These are phyloP conservation scores for Scomberomorus guttatus DNA, from an alignment of 2,797 vertebrate species.

Conservation along the genomic window DNA sequence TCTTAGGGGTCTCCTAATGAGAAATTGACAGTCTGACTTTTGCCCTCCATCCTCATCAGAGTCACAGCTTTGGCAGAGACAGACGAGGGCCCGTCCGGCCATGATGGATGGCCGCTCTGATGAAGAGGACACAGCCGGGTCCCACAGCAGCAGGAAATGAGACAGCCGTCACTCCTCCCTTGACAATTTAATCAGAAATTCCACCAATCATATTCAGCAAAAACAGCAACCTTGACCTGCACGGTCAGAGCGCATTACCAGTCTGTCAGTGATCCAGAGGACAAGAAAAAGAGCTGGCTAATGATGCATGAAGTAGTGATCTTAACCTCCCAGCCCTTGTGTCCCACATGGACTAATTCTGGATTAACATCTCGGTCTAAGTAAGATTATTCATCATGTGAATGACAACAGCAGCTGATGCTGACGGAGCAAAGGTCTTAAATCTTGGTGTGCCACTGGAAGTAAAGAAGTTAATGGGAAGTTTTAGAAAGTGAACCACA, in stretches of 20 bases:
- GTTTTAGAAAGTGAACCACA: not conserved
- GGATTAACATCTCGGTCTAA: slow-evolving; percentile 64
- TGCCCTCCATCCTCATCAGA: slow-evolving; percentile 29
- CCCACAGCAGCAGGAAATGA: slow-evolving; percentile 52
- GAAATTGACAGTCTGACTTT: slow-evolving; percentile 30
- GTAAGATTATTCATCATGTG: slow-evolving; percentile 68
- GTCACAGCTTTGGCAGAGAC: slow-evolving; percentile 39
- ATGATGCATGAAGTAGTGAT: slow-evolving; percentile 59
- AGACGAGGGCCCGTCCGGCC: slow-evolving; percentile 18
- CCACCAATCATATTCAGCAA: slow-evolving; percentile 50
- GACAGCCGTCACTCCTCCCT: slow-evolving; percentile 50
- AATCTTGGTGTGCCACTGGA: not conserved
- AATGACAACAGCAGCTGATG: slow-evolving; percentile 10
- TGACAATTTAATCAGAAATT: slow-evolving; percentile 55
- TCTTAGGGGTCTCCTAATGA: slow-evolving; percentile 43
- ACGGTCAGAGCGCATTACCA: not conserved
- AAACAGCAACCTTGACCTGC: not conserved
- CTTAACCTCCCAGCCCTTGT: slow-evolving; percentile 24
- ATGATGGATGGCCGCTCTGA: slow-evolving; percentile 53
- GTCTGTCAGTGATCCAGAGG: slow-evolving; percentile 27
- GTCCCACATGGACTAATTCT: slow-evolving; percentile 62
- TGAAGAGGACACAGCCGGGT: slow-evolving; percentile 45
- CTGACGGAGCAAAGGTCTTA: slow-evolving; percentile 11
- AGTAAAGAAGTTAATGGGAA: not conserved
- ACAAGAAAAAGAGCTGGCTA: slow-evolving; percentile 7